Evolutionary conservation across 2,113 vertebrate genomes (phyloP).

Genomic region (Aplodontia rufa): DNA sequence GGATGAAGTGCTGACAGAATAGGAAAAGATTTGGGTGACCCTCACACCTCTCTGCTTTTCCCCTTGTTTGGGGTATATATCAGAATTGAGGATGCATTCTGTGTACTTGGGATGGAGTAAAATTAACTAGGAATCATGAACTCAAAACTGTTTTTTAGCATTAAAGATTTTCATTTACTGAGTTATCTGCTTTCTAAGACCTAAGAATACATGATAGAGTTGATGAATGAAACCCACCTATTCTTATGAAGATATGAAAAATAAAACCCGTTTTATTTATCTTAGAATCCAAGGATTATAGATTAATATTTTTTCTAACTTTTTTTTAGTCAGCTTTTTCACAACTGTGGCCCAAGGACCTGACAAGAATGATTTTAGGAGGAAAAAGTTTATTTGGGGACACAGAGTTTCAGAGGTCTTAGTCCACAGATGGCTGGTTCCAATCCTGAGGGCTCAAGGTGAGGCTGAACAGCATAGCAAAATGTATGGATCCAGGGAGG

Average conservation of each 20-base stretch:
- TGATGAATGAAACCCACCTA: background rate
- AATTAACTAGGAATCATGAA: background rate
- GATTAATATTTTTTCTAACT: background rate
- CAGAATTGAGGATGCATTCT: background rate
- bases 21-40: background rate
- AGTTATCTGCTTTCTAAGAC: background rate
- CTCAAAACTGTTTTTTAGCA: background rate
- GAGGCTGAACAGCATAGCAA: no score
- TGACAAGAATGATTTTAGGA: no score
- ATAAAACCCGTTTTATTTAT: slow-evolving; percentile 12
- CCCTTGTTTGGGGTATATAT: background rate
- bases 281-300: background rate
- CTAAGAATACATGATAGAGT: background rate
- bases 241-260: background rate
- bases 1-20: background rate
- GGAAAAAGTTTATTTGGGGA: no score
- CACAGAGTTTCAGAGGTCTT: no score
- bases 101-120: background rate
- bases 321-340: no score
- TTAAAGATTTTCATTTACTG: background rate
- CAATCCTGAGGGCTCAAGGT: no score
- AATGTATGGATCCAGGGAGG: no score
- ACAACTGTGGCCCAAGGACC: no score
- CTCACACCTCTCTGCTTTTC: background rate
- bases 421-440: no score